These are phyloP conservation scores for Polypterus bichir DNA, from an alignment of 2,113 vertebrate species.

Conservation along the genomic window DNA sequence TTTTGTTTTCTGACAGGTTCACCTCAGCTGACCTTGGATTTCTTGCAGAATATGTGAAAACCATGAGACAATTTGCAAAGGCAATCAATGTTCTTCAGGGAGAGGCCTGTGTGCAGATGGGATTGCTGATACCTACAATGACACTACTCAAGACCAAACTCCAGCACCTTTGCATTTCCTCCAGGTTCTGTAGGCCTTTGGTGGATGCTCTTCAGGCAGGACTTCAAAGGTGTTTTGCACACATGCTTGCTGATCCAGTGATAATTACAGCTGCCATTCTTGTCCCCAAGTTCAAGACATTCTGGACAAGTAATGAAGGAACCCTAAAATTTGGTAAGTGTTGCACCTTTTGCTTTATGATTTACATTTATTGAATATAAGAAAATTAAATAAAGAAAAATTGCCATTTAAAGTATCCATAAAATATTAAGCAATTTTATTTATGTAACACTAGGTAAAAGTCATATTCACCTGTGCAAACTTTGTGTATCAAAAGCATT, in stretches of 20 bases:
- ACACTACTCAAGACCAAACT: slow-evolving; percentile 1
- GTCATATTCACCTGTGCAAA: too few relatives aligned
- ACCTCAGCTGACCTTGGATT: slow-evolving; percentile 8
- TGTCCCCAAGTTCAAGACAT: slow-evolving; percentile 4
- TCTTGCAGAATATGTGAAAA: slow-evolving; percentile 6
- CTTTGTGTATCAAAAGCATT: too few relatives aligned
- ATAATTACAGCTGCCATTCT: slow-evolving; percentile 5
- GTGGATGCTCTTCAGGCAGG: slow-evolving; percentile 5
- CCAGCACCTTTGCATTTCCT: slow-evolving; percentile 2
- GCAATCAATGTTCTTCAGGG: slow-evolving; percentile 2
- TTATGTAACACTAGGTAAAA: too few relatives aligned
- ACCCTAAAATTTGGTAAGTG: slow-evolving; percentile 6
- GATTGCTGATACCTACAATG: slow-evolving; percentile 8
- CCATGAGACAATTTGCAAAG: slow-evolving; percentile 11
- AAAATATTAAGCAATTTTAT: too few relatives aligned
- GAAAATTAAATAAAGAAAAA: not conserved
- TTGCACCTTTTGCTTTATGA: not conserved
- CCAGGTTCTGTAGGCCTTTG: slow-evolving; percentile 7
- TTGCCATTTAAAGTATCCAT: too few relatives aligned
- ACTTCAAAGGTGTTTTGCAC: slow-evolving; percentile 1
- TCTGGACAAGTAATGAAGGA: slow-evolving; percentile 4
- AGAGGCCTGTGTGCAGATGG: slow-evolving; percentile 8
- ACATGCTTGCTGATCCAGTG: slow-evolving; percentile 2
- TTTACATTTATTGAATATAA: slow-evolving; percentile 3
- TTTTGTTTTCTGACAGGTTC: not conserved